Evolutionary conservation across 2,113 vertebrate genomes (phyloP).

Genomic region (Phaetusa simplex): DNA sequence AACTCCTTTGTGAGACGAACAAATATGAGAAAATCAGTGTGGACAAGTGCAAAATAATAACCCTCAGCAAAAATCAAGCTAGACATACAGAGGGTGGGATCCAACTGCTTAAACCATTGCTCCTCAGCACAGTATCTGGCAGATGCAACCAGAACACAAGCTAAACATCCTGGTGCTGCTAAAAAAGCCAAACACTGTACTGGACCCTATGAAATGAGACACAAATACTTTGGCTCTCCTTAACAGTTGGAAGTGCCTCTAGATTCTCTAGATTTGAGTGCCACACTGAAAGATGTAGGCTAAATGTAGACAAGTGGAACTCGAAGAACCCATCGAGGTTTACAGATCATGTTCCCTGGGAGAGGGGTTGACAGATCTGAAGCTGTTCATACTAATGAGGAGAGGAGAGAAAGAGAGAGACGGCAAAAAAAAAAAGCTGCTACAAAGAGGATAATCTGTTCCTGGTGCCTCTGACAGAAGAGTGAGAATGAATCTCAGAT

Average conservation of each 20-base stretch:
- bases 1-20: not conserved
- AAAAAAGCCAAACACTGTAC: not conserved
- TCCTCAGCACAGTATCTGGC: not conserved
- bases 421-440: not conserved
- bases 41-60: not conserved
- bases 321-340: not conserved
- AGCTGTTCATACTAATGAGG: not conserved
- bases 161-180: not conserved
- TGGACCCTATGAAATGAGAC: not conserved
- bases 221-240: not conserved
- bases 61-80: not conserved
- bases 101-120: not conserved
- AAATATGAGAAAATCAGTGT: not conserved
- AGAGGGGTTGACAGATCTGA: not conserved
- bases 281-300: not conserved
- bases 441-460: not conserved
- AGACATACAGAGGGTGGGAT: not conserved
- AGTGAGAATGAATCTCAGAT: not conserved
- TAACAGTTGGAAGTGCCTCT: not conserved
- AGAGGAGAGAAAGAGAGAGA: not conserved
- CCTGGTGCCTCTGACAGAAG: not conserved
- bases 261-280: not conserved
- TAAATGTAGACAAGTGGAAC: not conserved
- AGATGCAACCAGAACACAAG: not conserved
- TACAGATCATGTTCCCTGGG: not conserved